Base-by-base conservation (phyloP, 2,113 vertebrate genomes). In the Zosterops hypoxanthus region DNA sequence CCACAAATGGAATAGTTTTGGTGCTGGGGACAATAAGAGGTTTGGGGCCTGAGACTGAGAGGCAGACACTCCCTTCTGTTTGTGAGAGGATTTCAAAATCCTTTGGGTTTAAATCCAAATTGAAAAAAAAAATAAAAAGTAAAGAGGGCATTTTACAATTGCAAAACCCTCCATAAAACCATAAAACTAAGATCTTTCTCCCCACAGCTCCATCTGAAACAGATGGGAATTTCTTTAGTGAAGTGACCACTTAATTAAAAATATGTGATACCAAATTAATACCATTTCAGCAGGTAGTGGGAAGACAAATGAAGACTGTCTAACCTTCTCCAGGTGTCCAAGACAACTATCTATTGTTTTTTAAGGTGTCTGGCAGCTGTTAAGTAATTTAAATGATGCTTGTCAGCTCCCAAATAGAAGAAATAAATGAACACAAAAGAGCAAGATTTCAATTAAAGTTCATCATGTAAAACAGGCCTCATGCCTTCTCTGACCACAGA, bases 381-480 rank as follows among this genome's bases (percentile, higher is more conserved):
- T 89, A 94, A 94, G 75, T 77, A 84, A 82, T 50, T 95, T 78
- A 94, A 95, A 94, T 9, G 26, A 84, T 31, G 80, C 69, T 78
- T 93, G 89, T 95, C 65, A 56, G 86, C 63, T 95, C 71, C 81
- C 71, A 92, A 94, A 94, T 77, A 94, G 96, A 96, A 92, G 85
- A 94, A 96, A 96, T 95, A 80, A 95, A 95, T 86, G 87, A 90
- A 82, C 68, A 73, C 70, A 92, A 92, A 97, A 94, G 92, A 97
- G 95, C 88, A 97, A 97, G 69, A 97, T 96, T 97, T 96, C 97
- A 97, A 95, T 97, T 97, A 98, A 97, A 98, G 97, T 97, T 97
- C 97, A 94, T 94, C 94, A 95, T 59, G 57, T 95, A 82, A 83
- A 97, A 94, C 93, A 96, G 93, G 81, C 88, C 96, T 97, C 96